Conservation (phyloP, 2,113 vertebrate species). For the Heterotis niloticus region DNA sequence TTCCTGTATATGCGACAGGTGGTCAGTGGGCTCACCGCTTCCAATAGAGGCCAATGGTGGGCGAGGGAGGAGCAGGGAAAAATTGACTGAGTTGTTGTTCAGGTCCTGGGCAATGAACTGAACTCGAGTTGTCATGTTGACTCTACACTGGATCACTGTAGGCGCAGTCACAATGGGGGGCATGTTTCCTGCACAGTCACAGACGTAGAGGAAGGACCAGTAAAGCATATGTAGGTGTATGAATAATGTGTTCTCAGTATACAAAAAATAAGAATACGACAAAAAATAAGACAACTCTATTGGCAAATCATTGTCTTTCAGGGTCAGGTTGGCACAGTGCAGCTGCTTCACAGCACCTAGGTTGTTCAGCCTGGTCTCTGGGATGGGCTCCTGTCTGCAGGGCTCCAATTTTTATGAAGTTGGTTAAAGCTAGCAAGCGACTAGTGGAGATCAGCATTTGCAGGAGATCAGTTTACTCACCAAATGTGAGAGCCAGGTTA, state of each 20-base stretch:
- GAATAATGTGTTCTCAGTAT: background rate
- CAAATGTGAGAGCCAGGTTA: slow-evolving; percentile 47
- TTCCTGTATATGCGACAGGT: background rate
- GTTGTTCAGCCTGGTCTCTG: too few species aligned
- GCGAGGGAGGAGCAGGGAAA: slow-evolving; percentile 60
- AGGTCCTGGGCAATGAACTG: slow-evolving; percentile 59
- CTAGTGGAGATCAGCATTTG: background rate
- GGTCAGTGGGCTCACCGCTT: slow-evolving; percentile 49
- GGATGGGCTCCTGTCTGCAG: too few species aligned
- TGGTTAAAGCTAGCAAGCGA: background rate
- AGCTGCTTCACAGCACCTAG: too few species aligned
- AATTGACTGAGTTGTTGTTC: slow-evolving; percentile 64
- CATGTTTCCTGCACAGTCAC: slow-evolving; percentile 57
- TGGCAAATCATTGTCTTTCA: too few species aligned
- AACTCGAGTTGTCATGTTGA: slow-evolving; percentile 55
- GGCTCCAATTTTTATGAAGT: background rate
- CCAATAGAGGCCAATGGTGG: slow-evolving; percentile 56
- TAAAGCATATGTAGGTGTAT: background rate
- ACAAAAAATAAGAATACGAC: too few species aligned
- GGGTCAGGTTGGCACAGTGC: too few species aligned
- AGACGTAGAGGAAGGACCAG: background rate
- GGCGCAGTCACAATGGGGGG: slow-evolving; percentile 66
- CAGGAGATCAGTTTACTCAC: slow-evolving; percentile 43
- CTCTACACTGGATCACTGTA: slow-evolving; percentile 55
- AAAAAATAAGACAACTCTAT: too few species aligned